Base-by-base conservation (phyloP, 2,797 vertebrate species). In the Xiphophorus birchmanni region DNA sequence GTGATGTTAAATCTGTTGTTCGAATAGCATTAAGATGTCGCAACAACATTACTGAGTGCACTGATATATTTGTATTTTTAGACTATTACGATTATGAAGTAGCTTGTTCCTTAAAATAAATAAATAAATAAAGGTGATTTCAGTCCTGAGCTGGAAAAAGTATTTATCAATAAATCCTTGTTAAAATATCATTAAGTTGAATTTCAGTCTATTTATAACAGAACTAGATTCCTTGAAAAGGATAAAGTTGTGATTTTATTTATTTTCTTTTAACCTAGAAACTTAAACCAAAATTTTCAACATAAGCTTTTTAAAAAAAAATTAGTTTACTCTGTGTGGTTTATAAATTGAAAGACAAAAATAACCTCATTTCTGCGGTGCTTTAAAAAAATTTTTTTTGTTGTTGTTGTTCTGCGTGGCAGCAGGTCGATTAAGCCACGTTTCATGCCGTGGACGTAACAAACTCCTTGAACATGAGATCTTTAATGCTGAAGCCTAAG, bases 401-500 rank as follows among this genome's bases (percentile, higher is more conserved):
- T 56, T 47, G 17, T 1, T n/a, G 6, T 42, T 5, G 40, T 8
- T 44, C 72, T 1, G 67, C 80, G 56, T 75, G 5, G 72, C 84
- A 72, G 78, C 8, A 71, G 86, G 75, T 75, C 17, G 0, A 74
- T n/a, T 91, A 90, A 90, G 86, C 91, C 74, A 32, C 32, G 80
- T 81, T 89, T 76, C 82, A 35, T 67, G 74, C 77, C 65, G 83
- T 76, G 84, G 58, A 84, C 75, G 75, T 52, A 47, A 77, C 42
- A 75, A 88, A 90, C 79, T 73, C 79, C 83, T 80, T 83, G 82
- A 84, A 75, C 80, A 81, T 67, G 76, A 80, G 85, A 88, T 83
- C 87, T 89, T 79, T 65, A 88, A 88, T 83, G 77, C 88, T 81
- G 40, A 54, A 81, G 74, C 75, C 83, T 91, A 90, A 93, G 85